phyloP scores from a whole-genome alignment of 2,888 invertebrate species.

The Pimpla rufipes region DNA sequence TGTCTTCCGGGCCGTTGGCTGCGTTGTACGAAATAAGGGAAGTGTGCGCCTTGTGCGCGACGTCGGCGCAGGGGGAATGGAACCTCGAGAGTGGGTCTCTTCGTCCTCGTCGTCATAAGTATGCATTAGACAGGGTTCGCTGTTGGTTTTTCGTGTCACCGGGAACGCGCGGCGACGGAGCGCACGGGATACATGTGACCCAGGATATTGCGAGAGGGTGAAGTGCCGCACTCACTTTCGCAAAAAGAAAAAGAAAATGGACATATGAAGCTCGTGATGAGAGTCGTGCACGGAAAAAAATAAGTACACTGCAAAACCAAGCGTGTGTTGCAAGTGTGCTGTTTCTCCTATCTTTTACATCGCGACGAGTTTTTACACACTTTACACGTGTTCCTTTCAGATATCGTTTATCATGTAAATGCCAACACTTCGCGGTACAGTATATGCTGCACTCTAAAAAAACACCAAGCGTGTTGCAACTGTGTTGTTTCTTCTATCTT shows the following conservation, averaged over 20 bases:
- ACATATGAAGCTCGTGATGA: background rate
- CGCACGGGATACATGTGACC: slow-evolving; percentile 13
- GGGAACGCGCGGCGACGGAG: slow-evolving; percentile 40
- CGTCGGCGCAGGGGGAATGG: slow-evolving; percentile 38
- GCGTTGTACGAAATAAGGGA: slow-evolving; percentile 62
- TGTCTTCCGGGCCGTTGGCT: slow-evolving; percentile 64
- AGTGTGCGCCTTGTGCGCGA: slow-evolving; percentile 49
- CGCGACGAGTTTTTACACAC: too few relatives aligned
- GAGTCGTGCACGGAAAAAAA: background rate
- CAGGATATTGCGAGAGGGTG: slow-evolving; percentile 50
- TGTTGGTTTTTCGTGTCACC: slow-evolving; percentile 65
- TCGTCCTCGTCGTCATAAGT: slow-evolving; percentile 62
- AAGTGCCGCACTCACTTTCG: slow-evolving; percentile 39
- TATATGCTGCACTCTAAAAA: too few relatives aligned
- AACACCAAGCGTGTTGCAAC: too few relatives aligned
- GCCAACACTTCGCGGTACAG: too few relatives aligned
- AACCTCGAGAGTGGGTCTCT: slow-evolving; percentile 52
- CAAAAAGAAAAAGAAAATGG: slow-evolving; percentile 8
- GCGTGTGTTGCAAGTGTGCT: too few relatives aligned
- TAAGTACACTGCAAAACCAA: too few relatives aligned
- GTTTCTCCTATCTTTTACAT: too few relatives aligned
- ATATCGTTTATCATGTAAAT: too few relatives aligned
- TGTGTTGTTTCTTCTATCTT: too few relatives aligned
- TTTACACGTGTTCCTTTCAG: too few relatives aligned
- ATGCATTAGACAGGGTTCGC: slow-evolving; percentile 59